These are phyloP conservation scores for Melanocharis versteri DNA, from an alignment of 2,113 vertebrate species.

Conservation along the genomic window DNA sequence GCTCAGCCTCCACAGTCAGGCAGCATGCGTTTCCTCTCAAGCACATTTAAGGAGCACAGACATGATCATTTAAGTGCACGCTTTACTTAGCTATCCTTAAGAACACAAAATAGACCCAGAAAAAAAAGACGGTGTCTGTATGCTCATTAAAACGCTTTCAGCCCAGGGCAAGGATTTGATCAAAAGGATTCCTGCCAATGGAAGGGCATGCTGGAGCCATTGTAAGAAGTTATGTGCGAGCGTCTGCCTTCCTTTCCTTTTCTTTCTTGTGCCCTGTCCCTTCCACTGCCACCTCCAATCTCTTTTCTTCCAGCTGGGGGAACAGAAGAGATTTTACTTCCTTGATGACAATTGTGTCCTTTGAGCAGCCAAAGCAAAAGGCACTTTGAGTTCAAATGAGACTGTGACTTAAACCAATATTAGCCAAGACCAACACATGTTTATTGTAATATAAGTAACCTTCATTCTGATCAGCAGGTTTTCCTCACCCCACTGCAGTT, in stretches of 20 bases:
- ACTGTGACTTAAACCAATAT: slow-evolving; percentile 57
- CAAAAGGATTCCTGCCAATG: slow-evolving; percentile 65
- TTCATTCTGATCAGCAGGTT: slow-evolving; percentile 53
- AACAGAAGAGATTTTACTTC: slow-evolving; percentile 68
- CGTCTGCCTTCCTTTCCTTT: slow-evolving; percentile 50
- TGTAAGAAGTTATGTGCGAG: slow-evolving; percentile 59
- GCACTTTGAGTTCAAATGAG: slow-evolving; percentile 57
- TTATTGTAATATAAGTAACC: slow-evolving; percentile 65
- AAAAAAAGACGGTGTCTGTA: slow-evolving; percentile 53
- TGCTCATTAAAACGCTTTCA: slow-evolving; percentile 66
- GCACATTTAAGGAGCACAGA: slow-evolving; percentile 34
- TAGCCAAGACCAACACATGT: slow-evolving; percentile 66
- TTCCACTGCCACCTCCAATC: slow-evolving; percentile 59
- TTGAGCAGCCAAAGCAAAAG: slow-evolving; percentile 62
- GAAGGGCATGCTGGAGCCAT: slow-evolving; percentile 62
- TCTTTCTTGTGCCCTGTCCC: slow-evolving; percentile 69
- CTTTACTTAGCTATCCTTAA: slow-evolving; percentile 67
- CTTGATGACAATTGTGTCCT: slow-evolving; percentile 61
- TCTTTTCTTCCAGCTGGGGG: slow-evolving; percentile 61
- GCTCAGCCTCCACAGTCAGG: slow-evolving; percentile 38
- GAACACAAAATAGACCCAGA: slow-evolving; percentile 57
- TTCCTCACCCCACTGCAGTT: slow-evolving; percentile 55
- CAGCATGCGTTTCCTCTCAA: neutral
- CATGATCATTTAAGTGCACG: slow-evolving; percentile 38
- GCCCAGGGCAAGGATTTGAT: slow-evolving; percentile 70